Conservation (phyloP, 2,797 vertebrate species). For the Allobates femoralis region DNA sequence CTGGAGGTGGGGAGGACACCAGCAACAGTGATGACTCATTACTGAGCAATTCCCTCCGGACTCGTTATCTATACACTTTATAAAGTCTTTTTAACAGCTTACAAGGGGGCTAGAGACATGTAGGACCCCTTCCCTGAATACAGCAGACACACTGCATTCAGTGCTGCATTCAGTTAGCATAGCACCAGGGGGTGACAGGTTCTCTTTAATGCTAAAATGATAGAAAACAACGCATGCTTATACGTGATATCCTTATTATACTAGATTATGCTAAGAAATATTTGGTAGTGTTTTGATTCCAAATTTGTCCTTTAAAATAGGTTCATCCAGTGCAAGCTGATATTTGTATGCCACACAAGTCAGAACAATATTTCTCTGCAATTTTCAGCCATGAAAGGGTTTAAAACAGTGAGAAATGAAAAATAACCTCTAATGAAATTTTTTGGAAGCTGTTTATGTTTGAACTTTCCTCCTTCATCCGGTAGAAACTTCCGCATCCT, state of each 20-base stretch:
- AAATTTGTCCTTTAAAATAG: not conserved
- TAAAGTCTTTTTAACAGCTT: no score
- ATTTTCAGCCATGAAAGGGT: constrained; percentile 48
- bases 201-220: no score
- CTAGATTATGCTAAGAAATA: not conserved
- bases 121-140: no score
- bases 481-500: constrained; percentile 82
- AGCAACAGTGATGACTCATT: no score
- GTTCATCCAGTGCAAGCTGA: not conserved
- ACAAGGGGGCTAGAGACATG: no score
- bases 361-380: not conserved
- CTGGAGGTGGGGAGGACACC: no score
- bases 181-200: no score
- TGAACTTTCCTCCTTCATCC: constrained; percentile 82
- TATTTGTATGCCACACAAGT: not conserved
- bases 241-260: not conserved
- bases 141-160: no score
- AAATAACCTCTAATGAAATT: constrained; percentile 74
- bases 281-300: not conserved
- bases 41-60: no score
- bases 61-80: no score
- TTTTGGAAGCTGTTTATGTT: constrained; percentile 80
- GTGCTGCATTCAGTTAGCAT: no score
- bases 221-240: no score
- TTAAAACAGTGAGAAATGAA: constrained; percentile 30